Percentiles rank a stretch among this genome's conserved stretches.
Evolutionary conservation across 2,113 vertebrate species (phyloP).

Genomic region (Anarhynchus alexandrinus): DNA sequence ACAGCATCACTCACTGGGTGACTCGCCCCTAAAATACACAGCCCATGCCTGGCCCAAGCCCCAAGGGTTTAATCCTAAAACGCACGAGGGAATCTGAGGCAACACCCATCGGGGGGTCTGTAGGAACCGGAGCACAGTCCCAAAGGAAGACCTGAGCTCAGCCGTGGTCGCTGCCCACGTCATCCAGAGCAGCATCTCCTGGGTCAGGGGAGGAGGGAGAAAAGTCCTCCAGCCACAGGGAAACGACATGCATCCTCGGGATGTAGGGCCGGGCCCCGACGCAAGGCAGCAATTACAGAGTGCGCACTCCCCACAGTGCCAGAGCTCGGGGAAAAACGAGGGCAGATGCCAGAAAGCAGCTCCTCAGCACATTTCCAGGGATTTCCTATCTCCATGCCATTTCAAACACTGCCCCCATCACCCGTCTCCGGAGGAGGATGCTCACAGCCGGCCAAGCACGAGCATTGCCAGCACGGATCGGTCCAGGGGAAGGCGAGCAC

Average conservation of each 20-base stretch:
- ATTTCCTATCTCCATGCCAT: fast-evolving
- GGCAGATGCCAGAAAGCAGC: not conserved
- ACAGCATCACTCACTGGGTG: fast-evolving
- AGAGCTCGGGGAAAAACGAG: fast-evolving
- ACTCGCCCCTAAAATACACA: not conserved
- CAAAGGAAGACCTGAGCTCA: not conserved
- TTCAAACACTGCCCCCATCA: fast-evolving
- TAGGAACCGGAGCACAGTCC: fast-evolving
- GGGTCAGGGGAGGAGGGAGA: not conserved
- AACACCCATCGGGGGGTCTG: not conserved
- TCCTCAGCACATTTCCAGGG: not conserved
- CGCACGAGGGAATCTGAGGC: not conserved
- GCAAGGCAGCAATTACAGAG: not conserved
- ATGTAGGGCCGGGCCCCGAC: fast-evolving
- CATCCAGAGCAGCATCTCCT: not conserved
- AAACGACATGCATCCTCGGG: fast-evolving
- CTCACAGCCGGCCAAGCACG: fast-evolving
- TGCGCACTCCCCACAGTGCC: fast-evolving
- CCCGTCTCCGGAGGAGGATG: fast-evolving
- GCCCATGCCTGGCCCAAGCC: not conserved
- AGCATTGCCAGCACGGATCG: fast-evolving
- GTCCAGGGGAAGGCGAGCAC: not conserved
- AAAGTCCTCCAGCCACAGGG: not conserved
- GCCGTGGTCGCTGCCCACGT: fast-evolving
- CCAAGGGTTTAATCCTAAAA: not conserved